Conservation (phyloP, 1,140 invertebrate species). For the Hermatobates lingyangjiaoensis region DNA sequence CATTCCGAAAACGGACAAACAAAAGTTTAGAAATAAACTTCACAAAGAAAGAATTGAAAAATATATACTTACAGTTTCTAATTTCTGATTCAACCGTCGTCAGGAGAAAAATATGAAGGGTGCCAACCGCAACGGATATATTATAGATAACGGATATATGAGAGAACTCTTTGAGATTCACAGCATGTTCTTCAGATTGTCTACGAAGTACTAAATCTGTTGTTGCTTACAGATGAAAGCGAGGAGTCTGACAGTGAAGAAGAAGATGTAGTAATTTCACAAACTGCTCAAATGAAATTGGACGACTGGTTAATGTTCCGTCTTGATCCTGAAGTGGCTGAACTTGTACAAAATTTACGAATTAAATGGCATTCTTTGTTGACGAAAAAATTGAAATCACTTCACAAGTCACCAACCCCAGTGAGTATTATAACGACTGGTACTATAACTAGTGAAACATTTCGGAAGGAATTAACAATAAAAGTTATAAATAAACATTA, state of each 20-base stretch:
- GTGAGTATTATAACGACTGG: slow-evolving; percentile 18
- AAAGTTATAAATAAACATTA: not conserved
- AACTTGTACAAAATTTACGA: slow-evolving; percentile 46
- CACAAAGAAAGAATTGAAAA: too few relatives aligned
- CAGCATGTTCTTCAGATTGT: not conserved
- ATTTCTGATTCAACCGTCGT: too few relatives aligned
- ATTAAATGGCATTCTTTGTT: slow-evolving; percentile 62
- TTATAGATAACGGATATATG: not conserved
- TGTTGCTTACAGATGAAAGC: slow-evolving; percentile 8
- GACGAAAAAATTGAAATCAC: slow-evolving; percentile 47
- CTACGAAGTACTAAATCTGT: slow-evolving; percentile 4
- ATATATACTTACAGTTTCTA: too few relatives aligned
- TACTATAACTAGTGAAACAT: slow-evolving; percentile 2
- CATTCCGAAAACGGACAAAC: not conserved
- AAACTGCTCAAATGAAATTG: slow-evolving; percentile 38
- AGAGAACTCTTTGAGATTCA: not conserved
- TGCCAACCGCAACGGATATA: not conserved
- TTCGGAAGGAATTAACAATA: slow-evolving; percentile 4
- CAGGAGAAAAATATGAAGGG: not conserved
- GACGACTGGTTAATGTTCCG: slow-evolving; percentile 69
- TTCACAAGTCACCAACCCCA: slow-evolving; percentile 29
- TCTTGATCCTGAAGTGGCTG: slow-evolving; percentile 41
- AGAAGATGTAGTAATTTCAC: slow-evolving; percentile 37
- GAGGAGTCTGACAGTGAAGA: slow-evolving; percentile 26
- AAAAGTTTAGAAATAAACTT: too few relatives aligned